Evolutionary conservation across 2,797 vertebrate genomes (phyloP), one percentile per base, ranked within the genome.

Genomic region (Notamacropus eugenii): DNA sequence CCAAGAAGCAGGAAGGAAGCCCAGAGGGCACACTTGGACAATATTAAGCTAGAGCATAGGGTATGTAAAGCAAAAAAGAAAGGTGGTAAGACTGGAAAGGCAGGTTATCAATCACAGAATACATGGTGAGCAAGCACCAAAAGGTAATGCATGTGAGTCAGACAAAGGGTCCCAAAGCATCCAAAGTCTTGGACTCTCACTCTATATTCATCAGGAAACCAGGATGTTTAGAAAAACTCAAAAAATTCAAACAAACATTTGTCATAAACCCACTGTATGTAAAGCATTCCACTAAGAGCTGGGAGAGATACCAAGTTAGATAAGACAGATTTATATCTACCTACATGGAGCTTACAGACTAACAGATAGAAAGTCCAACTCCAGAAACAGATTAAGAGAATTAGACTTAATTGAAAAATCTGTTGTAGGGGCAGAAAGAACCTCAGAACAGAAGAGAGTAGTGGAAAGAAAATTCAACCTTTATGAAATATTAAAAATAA

Each of bases 401-500:
- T 52, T 50, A 27, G 92, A 91, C 46, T 24, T 74, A 90, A 87
- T 93, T 91, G 67, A 90, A 97, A 57, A 93, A 58, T 90, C 94
- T 40, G 50, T 46, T 19, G 40, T 57, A 90, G 54, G 29, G 54
- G 90, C 31, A 82, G 2, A 87, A 96, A 97, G 57, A 90, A 57
- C 55, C 28, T 56, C 91, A 92, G 57, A 95, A 92, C 5, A 92
- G 28, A 90, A 8, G 10, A 87, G 92, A 59, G 57, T 16, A 90
- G 67, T 28, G 54, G 57, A 8, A 92, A 94, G 87, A 96, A 95
- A 93, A 95, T 27, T 54, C 91, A 55, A 94, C 93, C 46, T 87
- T 94, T 67, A 82, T 24, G 54, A 62, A 92, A 54, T 52, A 59
- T 4, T 29, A 40, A 91, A 1, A 92, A 87, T 19, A 94, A 92